These are phyloP conservation scores for Opisthograptis luteolata DNA, from an alignment of 2,888 invertebrate genomes.

Conservation along the genomic window DNA sequence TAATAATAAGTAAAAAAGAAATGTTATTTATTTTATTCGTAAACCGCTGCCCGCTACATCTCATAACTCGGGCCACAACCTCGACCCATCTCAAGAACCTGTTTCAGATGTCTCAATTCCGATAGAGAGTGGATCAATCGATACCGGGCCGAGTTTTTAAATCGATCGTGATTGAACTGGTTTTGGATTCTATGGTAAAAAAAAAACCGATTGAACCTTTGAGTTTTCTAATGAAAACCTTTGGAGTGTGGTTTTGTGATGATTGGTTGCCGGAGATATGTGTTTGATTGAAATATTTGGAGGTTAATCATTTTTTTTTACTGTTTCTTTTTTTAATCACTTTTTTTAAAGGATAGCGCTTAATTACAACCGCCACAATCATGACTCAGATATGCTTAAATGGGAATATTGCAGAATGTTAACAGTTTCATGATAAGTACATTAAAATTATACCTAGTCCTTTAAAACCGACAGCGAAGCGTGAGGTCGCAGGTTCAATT, in stretches of 20 bases:
- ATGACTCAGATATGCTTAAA: too few species aligned
- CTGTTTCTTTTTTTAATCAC: too few species aligned
- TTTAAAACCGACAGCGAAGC: too few species aligned
- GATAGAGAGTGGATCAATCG: constrained; percentile 78
- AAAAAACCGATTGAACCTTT: constrained; percentile 47
- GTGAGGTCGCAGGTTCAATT: too few species aligned
- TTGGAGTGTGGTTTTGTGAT: constrained; percentile 25
- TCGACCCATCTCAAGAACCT: constrained; percentile 65
- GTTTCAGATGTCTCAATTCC: constrained; percentile 83
- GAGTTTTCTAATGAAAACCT: constrained; percentile 36
- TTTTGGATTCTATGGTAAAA: constrained; percentile 55
- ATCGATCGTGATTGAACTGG: constrained; percentile 75
- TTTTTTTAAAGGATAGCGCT: too few species aligned
- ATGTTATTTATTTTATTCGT: too few species aligned
- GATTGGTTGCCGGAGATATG: constrained; percentile 35
- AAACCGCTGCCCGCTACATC: constrained; percentile 49
- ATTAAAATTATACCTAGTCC: too few species aligned
- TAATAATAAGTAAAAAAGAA: too few species aligned
- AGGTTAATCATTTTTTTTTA: too few species aligned
- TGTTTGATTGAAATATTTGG: constrained; percentile 46
- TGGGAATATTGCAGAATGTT: too few species aligned
- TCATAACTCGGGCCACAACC: constrained; percentile 44
- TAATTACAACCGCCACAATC: too few species aligned
- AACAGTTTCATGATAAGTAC: too few species aligned
- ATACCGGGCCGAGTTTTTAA: constrained; percentile 74